phyloP scores from a whole-genome alignment of 2,797 vertebrate species.

The Sebastes dallii region DNA sequence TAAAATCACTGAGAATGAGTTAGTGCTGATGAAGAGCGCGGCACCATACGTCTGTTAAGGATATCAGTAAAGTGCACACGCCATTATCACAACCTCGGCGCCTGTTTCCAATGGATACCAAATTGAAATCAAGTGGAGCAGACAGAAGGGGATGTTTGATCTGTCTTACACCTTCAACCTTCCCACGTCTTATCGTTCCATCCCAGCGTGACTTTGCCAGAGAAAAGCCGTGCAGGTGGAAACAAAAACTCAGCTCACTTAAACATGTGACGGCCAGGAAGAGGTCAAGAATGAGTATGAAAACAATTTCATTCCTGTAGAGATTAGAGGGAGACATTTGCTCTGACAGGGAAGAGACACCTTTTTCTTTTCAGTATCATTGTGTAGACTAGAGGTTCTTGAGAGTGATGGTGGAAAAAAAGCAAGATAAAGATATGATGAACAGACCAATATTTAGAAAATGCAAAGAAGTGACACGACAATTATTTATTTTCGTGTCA shows the following conservation, averaged over 20 bases:
- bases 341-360: background rate
- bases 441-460: background rate
- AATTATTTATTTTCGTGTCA: background rate
- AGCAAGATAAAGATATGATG: background rate
- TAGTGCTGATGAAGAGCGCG: constrained; percentile 13
- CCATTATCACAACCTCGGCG: constrained; percentile 27
- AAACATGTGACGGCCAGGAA: constrained; percentile 1
- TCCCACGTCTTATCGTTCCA: constrained; percentile 42
- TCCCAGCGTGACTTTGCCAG: constrained; percentile 32
- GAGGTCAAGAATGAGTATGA: constrained; percentile 29
- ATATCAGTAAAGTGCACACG: constrained; percentile 32
- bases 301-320: constrained; percentile 10
- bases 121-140: constrained; percentile 61
- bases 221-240: constrained; percentile 40
- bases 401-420: background rate
- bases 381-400: background rate
- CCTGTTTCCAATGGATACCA: constrained; percentile 54
- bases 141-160: constrained; percentile 35
- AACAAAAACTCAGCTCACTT: constrained; percentile 35
- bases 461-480: background rate
- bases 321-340: constrained; percentile 19
- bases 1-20: constrained; percentile 17
- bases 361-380: background rate
- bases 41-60: constrained; percentile 15
- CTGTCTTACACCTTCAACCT: constrained; percentile 32